Percentiles rank a stretch among this genome's conserved stretches.
These are phyloP conservation scores for Theonella swinhoei DNA, from an alignment of 37 sponge, comb jelly and placozoan species.

Conservation along the genomic window DNA sequence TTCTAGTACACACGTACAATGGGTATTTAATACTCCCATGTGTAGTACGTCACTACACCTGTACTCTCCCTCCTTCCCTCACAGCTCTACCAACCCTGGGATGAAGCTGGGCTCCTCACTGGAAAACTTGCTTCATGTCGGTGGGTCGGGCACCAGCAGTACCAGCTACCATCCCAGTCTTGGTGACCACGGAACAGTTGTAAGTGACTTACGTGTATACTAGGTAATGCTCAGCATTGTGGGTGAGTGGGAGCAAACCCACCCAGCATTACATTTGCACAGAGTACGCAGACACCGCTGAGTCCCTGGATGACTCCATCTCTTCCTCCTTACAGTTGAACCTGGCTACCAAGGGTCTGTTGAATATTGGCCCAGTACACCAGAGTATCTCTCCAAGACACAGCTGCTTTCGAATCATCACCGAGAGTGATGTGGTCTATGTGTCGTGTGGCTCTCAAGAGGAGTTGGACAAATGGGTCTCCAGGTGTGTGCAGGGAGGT, in stretches of 20 bases:
- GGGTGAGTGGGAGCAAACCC: too few species aligned
- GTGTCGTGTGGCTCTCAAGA: conserved; percentile 75
- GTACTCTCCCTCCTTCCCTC: neutral
- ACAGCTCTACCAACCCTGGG: neutral
- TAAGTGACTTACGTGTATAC: too few species aligned
- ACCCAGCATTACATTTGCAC: too few species aligned
- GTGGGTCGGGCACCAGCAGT: conserved; percentile 27
- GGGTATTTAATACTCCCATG: too few species aligned
- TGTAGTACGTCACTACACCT: neutral
- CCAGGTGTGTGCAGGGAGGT: conserved; percentile 39
- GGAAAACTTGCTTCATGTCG: conserved; percentile 54
- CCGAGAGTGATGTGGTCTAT: conserved; percentile 58
- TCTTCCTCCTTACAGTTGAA: conserved; percentile 50
- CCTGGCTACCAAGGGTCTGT: conserved; percentile 64
- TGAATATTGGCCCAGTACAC: conserved; percentile 70
- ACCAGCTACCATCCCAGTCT: conserved; percentile 6
- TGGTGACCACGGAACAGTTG: conserved; percentile 65
- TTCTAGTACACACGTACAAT: neutral
- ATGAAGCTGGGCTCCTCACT: conserved; percentile 65
- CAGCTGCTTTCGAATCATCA: conserved; percentile 80
- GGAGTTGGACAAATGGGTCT: conserved; percentile 79
- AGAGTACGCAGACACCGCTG: too few species aligned
- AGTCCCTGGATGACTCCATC: too few species aligned
- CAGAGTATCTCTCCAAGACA: conserved; percentile 77
- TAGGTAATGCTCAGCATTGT: too few species aligned